Evolutionary conservation across 2,797 vertebrate genomes (phyloP).

Genomic region (Nannoperca obscura): DNA sequence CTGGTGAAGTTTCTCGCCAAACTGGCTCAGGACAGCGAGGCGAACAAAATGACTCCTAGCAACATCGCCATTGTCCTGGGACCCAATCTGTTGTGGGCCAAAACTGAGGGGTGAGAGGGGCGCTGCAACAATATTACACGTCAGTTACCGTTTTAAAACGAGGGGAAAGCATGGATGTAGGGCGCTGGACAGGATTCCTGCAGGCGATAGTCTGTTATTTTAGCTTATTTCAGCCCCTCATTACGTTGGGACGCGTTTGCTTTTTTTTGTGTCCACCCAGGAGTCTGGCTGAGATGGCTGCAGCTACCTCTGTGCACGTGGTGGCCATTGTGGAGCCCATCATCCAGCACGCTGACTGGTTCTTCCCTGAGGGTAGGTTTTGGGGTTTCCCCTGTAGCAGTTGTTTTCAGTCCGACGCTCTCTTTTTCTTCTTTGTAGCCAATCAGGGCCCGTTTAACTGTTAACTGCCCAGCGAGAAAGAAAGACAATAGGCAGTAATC

Average conservation of each 20-base stretch:
- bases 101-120: slow-evolving; percentile 93
- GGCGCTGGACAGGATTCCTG: not conserved
- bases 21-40: slow-evolving; percentile 94
- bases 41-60: slow-evolving; percentile 99
- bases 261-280: slow-evolving; percentile 76
- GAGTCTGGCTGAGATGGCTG: slow-evolving; percentile 96
- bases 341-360: slow-evolving; percentile 97
- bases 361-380: slow-evolving; percentile 94
- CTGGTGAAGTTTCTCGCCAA: slow-evolving; percentile 97
- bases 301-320: slow-evolving; percentile 97
- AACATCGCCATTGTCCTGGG: slow-evolving; percentile 98
- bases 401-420: not conserved
- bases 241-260: slow-evolving; percentile 30
- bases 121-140: not conserved
- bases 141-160: not conserved
- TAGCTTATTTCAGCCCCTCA: slow-evolving; percentile 9
- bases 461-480: not conserved
- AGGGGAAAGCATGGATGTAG: not conserved
- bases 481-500: slow-evolving; percentile 6
- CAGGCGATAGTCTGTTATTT: slow-evolving; percentile 7
- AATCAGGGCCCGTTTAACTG: slow-evolving; percentile 8
- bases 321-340: slow-evolving; percentile 96
- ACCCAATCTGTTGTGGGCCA: slow-evolving; percentile 97
- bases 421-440: slow-evolving; percentile 3
- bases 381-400: slow-evolving; percentile 26